Conservation (phyloP, 2,888 invertebrate genomes). For the Acleris laterana region DNA sequence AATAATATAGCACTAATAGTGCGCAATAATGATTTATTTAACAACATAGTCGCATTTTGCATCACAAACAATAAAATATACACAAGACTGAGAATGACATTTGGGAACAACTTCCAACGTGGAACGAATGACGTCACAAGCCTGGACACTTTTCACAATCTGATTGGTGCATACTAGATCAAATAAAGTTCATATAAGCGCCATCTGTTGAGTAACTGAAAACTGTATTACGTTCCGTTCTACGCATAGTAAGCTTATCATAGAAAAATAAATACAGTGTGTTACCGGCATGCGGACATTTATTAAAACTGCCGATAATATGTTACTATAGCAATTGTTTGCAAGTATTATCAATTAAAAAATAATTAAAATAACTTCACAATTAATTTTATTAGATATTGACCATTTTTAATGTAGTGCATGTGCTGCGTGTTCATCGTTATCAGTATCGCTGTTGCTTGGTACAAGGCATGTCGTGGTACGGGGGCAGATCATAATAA, state of each 20-base stretch:
- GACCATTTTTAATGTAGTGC: too few species aligned
- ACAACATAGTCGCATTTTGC: conserved; percentile 44
- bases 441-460: too few species aligned
- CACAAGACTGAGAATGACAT: conserved; percentile 71
- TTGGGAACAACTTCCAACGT: conserved; percentile 85
- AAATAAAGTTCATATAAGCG: conserved; percentile 54
- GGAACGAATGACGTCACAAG: conserved; percentile 87
- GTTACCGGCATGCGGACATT: too few species aligned
- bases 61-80: conserved; percentile 59
- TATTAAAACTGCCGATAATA: too few species aligned
- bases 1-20: conserved; percentile 41
- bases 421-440: too few species aligned
- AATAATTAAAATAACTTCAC: too few species aligned
- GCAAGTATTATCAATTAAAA: too few species aligned
- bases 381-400: too few species aligned
- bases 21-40: conserved; percentile 34
- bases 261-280: too few species aligned
- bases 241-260: conserved; percentile 5
- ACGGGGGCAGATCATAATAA: too few species aligned
- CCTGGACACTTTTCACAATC: conserved; percentile 69
- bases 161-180: conserved; percentile 69
- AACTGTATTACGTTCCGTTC: conserved; percentile 22
- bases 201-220: conserved; percentile 57
- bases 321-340: too few species aligned
- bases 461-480: too few species aligned